phyloP scores from a whole-genome alignment of 2,888 invertebrate genomes.

The Orthosia gracilis region DNA sequence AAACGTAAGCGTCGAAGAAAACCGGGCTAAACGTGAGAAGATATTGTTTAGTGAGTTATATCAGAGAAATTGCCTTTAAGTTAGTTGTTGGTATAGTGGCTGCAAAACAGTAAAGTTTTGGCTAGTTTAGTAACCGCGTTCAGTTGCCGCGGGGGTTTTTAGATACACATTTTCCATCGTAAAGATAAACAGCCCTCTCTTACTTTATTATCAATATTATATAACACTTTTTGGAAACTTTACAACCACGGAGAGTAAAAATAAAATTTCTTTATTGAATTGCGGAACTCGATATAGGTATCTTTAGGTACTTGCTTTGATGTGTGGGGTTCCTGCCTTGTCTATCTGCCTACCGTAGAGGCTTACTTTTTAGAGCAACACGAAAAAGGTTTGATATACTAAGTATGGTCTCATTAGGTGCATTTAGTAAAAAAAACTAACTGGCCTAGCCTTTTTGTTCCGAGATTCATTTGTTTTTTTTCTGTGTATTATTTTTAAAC shows the following conservation, averaged over 20 bases:
- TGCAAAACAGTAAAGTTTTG: conserved; percentile 9
- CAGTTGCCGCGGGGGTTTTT: not conserved
- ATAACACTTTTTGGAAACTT: not conserved
- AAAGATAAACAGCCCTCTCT: conserved; percentile 9
- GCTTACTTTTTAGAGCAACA: not conserved
- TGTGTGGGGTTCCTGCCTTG: too few relatives aligned
- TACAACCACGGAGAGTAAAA: not conserved
- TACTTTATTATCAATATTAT: conserved; percentile 11
- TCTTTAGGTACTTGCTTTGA: not conserved
- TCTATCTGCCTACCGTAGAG: not conserved
- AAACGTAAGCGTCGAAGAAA: conserved; percentile 44
- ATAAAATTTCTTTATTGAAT: not conserved
- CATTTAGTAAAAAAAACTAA: conserved; percentile 1
- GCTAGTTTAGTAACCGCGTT: conserved; percentile 8
- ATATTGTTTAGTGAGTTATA: conserved; percentile 18
- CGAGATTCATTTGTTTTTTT: not conserved
- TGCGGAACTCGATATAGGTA: not conserved
- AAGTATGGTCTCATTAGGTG: not conserved
- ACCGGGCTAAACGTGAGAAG: conserved; percentile 33
- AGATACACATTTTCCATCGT: conserved; percentile 2
- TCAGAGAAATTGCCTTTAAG: conserved; percentile 35
- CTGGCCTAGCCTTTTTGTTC: not conserved
- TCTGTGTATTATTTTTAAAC: not conserved
- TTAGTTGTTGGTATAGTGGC: conserved; percentile 17
- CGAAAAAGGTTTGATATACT: not conserved